A percentile compares a stretch with the other conserved stretches of the same genome.
Conservation (phyloP, 2,797 vertebrate genomes). For the Acrossocheilus wenchowensis region DNA sequence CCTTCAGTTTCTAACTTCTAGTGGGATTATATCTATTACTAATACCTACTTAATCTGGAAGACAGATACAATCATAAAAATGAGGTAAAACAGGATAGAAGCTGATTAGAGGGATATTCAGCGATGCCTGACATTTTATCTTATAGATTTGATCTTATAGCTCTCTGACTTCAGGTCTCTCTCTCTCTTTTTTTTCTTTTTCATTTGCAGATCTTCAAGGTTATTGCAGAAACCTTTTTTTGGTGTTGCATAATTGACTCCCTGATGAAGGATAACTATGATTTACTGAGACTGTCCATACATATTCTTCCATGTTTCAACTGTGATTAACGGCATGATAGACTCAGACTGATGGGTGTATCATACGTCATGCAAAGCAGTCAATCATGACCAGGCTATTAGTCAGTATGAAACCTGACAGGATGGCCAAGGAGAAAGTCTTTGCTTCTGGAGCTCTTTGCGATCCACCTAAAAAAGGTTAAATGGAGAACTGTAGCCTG, state of each 20-base stretch:
- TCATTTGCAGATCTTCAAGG: conserved; percentile 68
- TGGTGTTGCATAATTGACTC: conserved; percentile 78
- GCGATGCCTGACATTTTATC: conserved; percentile 23
- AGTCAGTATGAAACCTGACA: conserved; percentile 67
- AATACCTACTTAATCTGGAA: conserved; percentile 29
- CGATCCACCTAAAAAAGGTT: conserved; percentile 59
- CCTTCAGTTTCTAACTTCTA: conserved; percentile 13
- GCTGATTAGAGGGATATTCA: conserved; percentile 27
- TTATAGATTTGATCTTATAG: conserved; percentile 31
- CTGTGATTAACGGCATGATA: conserved; percentile 76
- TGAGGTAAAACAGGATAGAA: conserved; percentile 18
- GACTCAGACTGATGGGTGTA: conserved; percentile 74
- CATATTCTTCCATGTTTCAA: conserved; percentile 75
- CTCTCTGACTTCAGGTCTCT: conserved; percentile 49
- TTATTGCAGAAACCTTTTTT: conserved; percentile 71
- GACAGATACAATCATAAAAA: conserved; percentile 13
- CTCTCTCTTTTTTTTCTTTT: not conserved
- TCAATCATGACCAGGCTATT: conserved; percentile 74
- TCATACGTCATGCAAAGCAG: conserved; percentile 80
- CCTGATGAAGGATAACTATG: conserved; percentile 78
- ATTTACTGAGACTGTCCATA: conserved; percentile 78
- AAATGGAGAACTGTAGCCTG: conserved; percentile 65
- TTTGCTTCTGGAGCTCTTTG: conserved; percentile 59
- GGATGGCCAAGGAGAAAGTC: conserved; percentile 65
- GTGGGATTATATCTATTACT: conserved; percentile 14